phyloP scores from a whole-genome alignment of 2,797 vertebrate genomes.

The Alauda arvensis region DNA sequence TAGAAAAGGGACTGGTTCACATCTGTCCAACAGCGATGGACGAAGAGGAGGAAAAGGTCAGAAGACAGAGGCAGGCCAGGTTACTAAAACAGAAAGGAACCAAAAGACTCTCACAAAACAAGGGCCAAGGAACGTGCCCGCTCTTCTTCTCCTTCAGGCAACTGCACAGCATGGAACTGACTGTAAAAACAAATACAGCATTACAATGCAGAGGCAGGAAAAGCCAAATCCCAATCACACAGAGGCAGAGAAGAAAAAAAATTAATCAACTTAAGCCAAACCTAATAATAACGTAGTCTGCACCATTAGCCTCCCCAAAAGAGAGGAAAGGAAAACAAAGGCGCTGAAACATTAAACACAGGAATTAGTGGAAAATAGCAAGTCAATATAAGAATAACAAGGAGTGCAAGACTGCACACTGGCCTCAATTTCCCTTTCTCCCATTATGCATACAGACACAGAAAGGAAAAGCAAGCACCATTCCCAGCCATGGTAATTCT shows the following conservation, averaged over 20 bases:
- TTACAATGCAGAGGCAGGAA: conserved; percentile 43
- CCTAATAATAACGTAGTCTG: conserved; percentile 39
- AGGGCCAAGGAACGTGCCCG: conserved; percentile 11
- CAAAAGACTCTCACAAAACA: background rate
- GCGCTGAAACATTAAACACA: conserved; percentile 19
- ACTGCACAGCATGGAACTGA: conserved; percentile 38
- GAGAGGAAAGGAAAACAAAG: conserved; percentile 61
- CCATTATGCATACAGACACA: background rate
- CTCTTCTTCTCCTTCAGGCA: conserved; percentile 10
- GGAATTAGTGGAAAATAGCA: conserved; percentile 51
- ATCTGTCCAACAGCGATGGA: background rate
- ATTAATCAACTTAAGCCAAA: conserved; percentile 46
- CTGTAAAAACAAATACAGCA: conserved; percentile 48
- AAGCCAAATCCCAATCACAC: conserved; percentile 38
- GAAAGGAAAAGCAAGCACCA: background rate
- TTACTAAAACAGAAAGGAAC: background rate
- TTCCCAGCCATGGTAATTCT: background rate
- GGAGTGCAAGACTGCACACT: background rate
- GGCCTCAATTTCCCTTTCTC: conserved; percentile 25
- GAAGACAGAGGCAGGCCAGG: background rate
- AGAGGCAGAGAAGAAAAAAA: conserved; percentile 38
- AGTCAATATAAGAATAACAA: conserved; percentile 40
- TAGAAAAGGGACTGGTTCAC: background rate
- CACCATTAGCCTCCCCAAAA: conserved; percentile 8
- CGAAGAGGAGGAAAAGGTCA: background rate